These are phyloP conservation scores for Peromyscus maniculatus DNA, from an alignment of 2,113 vertebrate genomes.

Conservation along the genomic window DNA sequence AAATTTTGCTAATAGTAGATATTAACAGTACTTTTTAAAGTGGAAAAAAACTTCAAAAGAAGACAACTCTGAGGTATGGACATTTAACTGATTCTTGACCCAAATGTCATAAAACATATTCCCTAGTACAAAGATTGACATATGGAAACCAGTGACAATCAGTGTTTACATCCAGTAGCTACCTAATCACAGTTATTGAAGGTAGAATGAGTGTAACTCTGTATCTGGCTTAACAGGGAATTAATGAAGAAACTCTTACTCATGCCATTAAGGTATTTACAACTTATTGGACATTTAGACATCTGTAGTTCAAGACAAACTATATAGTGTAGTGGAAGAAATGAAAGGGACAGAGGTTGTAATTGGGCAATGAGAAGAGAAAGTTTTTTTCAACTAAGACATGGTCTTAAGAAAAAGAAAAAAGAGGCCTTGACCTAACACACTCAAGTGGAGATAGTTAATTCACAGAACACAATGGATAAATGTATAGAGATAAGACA, in stretches of 20 bases:
- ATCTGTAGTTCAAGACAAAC: background rate
- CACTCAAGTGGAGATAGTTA: background rate
- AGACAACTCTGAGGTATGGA: background rate
- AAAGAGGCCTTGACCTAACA: background rate
- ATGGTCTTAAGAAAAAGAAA: background rate
- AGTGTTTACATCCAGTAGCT: background rate
- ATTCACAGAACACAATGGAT: background rate
- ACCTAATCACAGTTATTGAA: background rate
- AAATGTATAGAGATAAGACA: background rate
- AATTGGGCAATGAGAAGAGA: background rate
- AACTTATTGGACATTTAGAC: background rate
- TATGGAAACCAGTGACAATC: background rate
- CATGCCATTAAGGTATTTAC: background rate
- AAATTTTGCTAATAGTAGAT: background rate
- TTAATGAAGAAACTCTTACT: background rate
- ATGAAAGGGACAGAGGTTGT: background rate
- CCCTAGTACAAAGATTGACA: background rate
- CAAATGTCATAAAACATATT: background rate
- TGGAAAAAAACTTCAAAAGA: background rate
- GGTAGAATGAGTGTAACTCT: background rate
- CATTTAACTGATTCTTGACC: background rate
- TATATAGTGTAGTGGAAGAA: background rate
- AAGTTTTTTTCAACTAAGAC: background rate
- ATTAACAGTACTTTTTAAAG: slow-evolving; percentile 8
- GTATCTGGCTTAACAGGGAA: background rate